These are phyloP conservation scores for Lepas anatifera DNA, from an alignment of 2,888 invertebrate species.

Conservation along the genomic window DNA sequence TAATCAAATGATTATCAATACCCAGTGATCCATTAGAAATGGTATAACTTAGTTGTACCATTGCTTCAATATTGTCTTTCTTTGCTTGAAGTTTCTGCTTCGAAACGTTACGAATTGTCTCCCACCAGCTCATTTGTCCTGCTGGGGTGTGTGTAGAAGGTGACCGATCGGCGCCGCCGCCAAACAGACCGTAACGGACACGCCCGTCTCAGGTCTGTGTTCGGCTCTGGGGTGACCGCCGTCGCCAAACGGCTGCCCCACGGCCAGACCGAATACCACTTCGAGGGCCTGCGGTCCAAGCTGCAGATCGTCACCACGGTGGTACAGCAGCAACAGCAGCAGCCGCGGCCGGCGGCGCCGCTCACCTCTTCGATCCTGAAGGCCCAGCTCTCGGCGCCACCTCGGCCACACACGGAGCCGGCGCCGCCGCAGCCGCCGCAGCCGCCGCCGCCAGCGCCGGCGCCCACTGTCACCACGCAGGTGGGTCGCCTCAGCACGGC, in stretches of 20 bases:
- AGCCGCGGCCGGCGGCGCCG: conserved; percentile 34
- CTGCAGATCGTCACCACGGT: conserved; percentile 25
- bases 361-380: conserved; percentile 69
- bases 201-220: background rate
- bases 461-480: background rate
- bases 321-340: conserved; percentile 17
- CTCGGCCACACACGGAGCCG: conserved; percentile 29
- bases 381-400: conserved; percentile 64
- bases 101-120: no score
- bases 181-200: no score
- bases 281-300: conserved; percentile 23
- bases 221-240: conserved; percentile 30
- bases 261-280: conserved; percentile 33
- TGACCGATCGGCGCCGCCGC: no score
- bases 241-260: conserved; percentile 15
- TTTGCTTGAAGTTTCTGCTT: no score
- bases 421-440: background rate
- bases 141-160: no score
- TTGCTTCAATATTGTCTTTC: no score
- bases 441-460: no score
- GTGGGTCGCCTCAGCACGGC: no score
- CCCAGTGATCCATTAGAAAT: no score
- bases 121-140: no score
- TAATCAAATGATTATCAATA: no score
- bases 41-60: no score